phyloP scores from a whole-genome alignment of 2,113 vertebrate genomes.

The Lophura nycthemera region DNA sequence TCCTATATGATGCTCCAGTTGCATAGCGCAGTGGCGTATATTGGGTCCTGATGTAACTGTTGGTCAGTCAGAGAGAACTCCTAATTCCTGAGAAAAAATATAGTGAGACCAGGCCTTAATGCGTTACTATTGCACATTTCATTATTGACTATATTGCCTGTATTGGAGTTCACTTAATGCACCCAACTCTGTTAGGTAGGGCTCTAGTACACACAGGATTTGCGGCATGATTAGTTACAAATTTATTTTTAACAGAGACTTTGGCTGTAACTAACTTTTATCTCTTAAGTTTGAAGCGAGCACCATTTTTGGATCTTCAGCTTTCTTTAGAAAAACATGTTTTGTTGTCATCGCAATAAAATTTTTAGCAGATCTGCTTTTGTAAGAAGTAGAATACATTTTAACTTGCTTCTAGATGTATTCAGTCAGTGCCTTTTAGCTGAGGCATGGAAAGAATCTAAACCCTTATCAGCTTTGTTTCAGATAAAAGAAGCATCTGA shows the following conservation, averaged over 20 bases:
- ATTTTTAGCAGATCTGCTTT: background rate
- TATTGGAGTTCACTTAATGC: background rate
- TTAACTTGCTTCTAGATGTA: background rate
- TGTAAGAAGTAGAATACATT: background rate
- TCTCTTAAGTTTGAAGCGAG: background rate
- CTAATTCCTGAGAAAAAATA: background rate
- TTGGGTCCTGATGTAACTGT: background rate
- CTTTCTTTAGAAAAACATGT: background rate
- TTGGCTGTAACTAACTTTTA: background rate
- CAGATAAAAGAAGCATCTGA: background rate
- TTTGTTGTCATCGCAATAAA: background rate
- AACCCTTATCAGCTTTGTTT: background rate
- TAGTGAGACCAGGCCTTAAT: background rate
- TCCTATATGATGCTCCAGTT: background rate
- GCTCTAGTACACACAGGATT: background rate
- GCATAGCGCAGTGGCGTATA: accelerated
- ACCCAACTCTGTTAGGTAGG: background rate
- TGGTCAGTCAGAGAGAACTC: background rate
- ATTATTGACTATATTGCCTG: background rate
- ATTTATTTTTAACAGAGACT: background rate
- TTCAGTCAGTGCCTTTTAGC: background rate
- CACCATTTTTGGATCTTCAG: background rate
- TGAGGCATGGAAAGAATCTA: background rate
- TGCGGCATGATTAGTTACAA: background rate
- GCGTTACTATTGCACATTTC: background rate